These are phyloP conservation scores for Listronotus oregonensis DNA, from an alignment of 1,140 invertebrate species.

Conservation along the genomic window DNA sequence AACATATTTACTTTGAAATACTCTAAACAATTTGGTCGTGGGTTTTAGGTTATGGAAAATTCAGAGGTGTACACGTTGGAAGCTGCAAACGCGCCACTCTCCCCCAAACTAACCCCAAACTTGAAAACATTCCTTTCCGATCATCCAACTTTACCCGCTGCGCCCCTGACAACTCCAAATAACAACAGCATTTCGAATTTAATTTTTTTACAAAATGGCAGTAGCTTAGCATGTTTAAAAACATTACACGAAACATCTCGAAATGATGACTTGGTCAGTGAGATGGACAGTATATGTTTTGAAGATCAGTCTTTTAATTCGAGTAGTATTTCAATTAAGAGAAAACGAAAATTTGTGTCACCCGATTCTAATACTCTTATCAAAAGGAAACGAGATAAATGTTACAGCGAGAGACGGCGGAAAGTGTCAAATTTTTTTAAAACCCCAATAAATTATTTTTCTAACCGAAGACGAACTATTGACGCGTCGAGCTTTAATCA, in stretches of 20 bases:
- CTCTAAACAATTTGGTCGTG: slow-evolving; percentile 46
- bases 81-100: slow-evolving; percentile 45
- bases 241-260: slow-evolving; percentile 48
- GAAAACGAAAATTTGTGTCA: slow-evolving; percentile 48
- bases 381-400: slow-evolving; percentile 50
- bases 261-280: slow-evolving; percentile 37
- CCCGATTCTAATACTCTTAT: slow-evolving; percentile 39
- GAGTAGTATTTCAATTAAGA: slow-evolving; percentile 30
- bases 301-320: slow-evolving; percentile 38
- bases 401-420: slow-evolving; percentile 49
- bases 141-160: slow-evolving; percentile 12
- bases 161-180: slow-evolving; percentile 32
- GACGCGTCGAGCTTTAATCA: slow-evolving; percentile 42
- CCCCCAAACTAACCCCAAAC: slow-evolving; percentile 35
- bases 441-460: slow-evolving; percentile 52
- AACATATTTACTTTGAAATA: slow-evolving; percentile 22
- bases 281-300: slow-evolving; percentile 38
- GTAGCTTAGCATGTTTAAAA: slow-evolving; percentile 37
- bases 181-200: slow-evolving; percentile 29
- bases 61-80: slow-evolving; percentile 49
- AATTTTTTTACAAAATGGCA: slow-evolving; percentile 20
- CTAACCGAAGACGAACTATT: slow-evolving; percentile 51
- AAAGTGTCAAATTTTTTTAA: slow-evolving; percentile 52
- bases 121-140: slow-evolving; percentile 30
- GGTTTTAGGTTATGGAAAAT: slow-evolving; percentile 55